Evolutionary conservation across 2,888 invertebrate genomes (phyloP).

Genomic region (Dyspetes luteomarginatus): DNA sequence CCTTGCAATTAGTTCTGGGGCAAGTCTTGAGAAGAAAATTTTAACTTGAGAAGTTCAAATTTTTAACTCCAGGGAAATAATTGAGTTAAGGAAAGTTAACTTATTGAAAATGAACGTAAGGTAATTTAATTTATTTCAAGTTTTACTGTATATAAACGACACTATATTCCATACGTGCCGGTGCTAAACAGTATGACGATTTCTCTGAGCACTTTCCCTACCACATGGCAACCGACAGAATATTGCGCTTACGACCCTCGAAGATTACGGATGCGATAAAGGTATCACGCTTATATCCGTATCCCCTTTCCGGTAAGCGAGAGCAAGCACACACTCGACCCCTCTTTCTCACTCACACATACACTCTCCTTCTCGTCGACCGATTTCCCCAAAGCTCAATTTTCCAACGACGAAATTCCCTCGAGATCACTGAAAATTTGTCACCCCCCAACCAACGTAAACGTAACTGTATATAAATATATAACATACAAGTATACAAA

Average conservation of each 20-base stretch:
- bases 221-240: constrained; percentile 29
- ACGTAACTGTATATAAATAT: background rate
- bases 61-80: background rate
- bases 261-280: constrained; percentile 55
- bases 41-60: background rate
- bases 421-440: constrained; percentile 46
- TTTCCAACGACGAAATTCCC: constrained; percentile 33
- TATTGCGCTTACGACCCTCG: constrained; percentile 42
- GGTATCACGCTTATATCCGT: constrained; percentile 43
- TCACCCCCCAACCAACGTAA: constrained; percentile 11
- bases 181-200: too few species aligned
- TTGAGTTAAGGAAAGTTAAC: too few species aligned
- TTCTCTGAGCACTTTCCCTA: too few species aligned
- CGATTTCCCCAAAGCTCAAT: constrained; percentile 43
- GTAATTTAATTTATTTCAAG: too few species aligned
- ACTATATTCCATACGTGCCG: too few species aligned
- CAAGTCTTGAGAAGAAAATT: too few species aligned
- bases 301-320: constrained; percentile 11
- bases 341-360: background rate
- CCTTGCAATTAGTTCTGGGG: too few species aligned
- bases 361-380: background rate
- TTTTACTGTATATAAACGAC: too few species aligned
- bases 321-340: constrained; percentile 11
- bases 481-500: background rate
- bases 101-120: too few species aligned